A percentile compares a stretch with the other conserved stretches of the same genome.
phyloP scores from a whole-genome alignment of 2,888 invertebrate genomes.

The Ischnus inquisitorius region DNA sequence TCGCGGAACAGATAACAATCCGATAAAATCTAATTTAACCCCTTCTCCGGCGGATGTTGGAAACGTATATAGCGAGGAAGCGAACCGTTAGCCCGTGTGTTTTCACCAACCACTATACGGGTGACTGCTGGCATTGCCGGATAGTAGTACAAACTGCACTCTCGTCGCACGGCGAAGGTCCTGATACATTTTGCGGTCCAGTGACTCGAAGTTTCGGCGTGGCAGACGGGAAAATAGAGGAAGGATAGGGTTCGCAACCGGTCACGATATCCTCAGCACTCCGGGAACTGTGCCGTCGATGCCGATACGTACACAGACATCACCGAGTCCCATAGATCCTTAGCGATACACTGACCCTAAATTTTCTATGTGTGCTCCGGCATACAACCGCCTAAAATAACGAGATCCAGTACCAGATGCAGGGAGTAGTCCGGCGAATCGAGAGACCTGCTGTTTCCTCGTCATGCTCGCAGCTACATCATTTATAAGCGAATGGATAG shows the following conservation, averaged over 20 bases:
- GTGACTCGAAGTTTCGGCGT: slow-evolving; percentile 78
- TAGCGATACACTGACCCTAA: slow-evolving; percentile 14
- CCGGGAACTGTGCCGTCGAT: slow-evolving; percentile 6
- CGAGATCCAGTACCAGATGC: slow-evolving; percentile 3
- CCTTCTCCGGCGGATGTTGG: slow-evolving; percentile 31
- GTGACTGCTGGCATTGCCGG: slow-evolving; percentile 41
- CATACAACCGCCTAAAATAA: not conserved
- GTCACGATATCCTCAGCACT: slow-evolving; percentile 54
- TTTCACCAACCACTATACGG: slow-evolving; percentile 51
- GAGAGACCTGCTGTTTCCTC: slow-evolving; percentile 1
- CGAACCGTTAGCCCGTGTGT: slow-evolving; percentile 21
- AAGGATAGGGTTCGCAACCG: slow-evolving; percentile 65
- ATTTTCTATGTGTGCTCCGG: not conserved
- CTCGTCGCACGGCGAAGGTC: slow-evolving; percentile 75
- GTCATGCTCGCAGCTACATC: slow-evolving; percentile 22
- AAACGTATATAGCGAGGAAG: not conserved
- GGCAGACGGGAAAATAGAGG: slow-evolving; percentile 78
- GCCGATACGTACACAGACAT: not conserved
- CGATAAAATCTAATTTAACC: slow-evolving; percentile 82
- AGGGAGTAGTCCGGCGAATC: slow-evolving; percentile 12
- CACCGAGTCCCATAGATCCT: not conserved
- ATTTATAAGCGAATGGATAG: slow-evolving; percentile 19
- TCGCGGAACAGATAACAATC: slow-evolving; percentile 77
- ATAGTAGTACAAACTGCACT: slow-evolving; percentile 63
- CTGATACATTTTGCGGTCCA: slow-evolving; percentile 81